phyloP scores from a whole-genome alignment of 1,140 invertebrate genomes.

The Agraylea sexmaculata region DNA sequence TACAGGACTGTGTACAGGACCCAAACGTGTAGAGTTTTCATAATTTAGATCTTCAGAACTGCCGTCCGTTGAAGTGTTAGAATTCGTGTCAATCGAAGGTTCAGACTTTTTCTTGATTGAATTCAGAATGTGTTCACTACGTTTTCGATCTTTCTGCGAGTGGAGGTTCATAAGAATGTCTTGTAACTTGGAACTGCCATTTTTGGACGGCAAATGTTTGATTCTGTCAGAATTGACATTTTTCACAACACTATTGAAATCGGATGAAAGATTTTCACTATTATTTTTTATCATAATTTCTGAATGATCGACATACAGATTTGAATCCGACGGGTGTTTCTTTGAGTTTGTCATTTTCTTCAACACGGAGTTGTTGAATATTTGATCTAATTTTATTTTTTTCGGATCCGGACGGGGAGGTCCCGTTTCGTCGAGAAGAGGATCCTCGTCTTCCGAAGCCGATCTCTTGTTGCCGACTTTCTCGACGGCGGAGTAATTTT shows the following conservation, averaged over 20 bases:
- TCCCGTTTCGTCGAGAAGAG: conserved; percentile 22
- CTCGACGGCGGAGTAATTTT: conserved; percentile 26
- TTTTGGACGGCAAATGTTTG: conserved; percentile 28
- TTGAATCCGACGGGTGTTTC: too few relatives aligned
- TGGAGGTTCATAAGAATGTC: conserved; percentile 36
- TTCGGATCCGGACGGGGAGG: conserved; percentile 28
- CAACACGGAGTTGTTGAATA: conserved; percentile 31
- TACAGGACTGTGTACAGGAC: conserved; percentile 12
- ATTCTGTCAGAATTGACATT: conserved; percentile 8
- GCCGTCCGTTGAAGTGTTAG: conserved; percentile 26
- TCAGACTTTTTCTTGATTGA: conserved; percentile 26
- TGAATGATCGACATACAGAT: too few relatives aligned
- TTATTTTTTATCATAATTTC: too few relatives aligned
- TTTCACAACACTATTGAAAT: conserved; percentile 7
- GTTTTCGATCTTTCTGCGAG: conserved; percentile 22
- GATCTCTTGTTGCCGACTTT: conserved; percentile 26
- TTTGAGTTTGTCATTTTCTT: conserved; percentile 23
- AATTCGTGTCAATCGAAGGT: conserved; percentile 30
- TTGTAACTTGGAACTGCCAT: conserved; percentile 36
- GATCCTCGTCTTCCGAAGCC: conserved; percentile 25
- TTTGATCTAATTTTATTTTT: conserved; percentile 34
- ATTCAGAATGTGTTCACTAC: conserved; percentile 26
- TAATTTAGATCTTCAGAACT: conserved; percentile 12
- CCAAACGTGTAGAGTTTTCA: conserved; percentile 22
- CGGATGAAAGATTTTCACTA: conserved; percentile 14